Base-by-base conservation (phyloP, 2,113 vertebrate genomes). In the Malurus elegans region DNA sequence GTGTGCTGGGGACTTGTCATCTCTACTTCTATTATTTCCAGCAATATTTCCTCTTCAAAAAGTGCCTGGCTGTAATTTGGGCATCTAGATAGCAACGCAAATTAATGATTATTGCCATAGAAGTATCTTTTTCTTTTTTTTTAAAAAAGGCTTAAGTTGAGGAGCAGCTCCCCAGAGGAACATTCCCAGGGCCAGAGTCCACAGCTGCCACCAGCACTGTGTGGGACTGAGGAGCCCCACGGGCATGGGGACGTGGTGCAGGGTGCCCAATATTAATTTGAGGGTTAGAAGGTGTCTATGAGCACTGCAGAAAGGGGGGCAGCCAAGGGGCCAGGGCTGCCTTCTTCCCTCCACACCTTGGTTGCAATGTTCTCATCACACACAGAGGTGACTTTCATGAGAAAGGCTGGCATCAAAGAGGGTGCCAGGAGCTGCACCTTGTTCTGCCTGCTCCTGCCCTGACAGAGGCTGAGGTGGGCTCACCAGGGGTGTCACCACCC, bases 341-440 rank as follows among this genome's bases (percentile, higher is more conserved):
- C 10, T 42, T 32, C 23, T 19, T 38, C 50, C 42, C 45, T 34
- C 31, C 3, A 1, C 3, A 4, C 42, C 29, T 32, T 24, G 42
- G 12, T 29, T 45, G 7, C 19, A 24, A 10, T 5, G 16, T 28
- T 44, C 31, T 42, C 11, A 8, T 56, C 64, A 45, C 61, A 51
- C 60, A 78, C 16, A 6, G 1, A 2, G 17, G 9, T 7, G 11
- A 38, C 83, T 53, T 34, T 50, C 38, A 8, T 2, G 1, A 25
- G 17, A 6, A 18, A 18, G 8, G 4, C 0, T 0, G 40, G 8
- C 0, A 1, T 11, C 3, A 20, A 3, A 1, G 76, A 51, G 60
- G 18, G 8, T 11, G 18, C 23, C 9, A 3, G 32, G 53, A 29
- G 10, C 45, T 24, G 10, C 3, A 1, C 32, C 21, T 25, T 8